phyloP scores from a whole-genome alignment of 1,140 invertebrate genomes.

The Druon quercuslanigerum region DNA sequence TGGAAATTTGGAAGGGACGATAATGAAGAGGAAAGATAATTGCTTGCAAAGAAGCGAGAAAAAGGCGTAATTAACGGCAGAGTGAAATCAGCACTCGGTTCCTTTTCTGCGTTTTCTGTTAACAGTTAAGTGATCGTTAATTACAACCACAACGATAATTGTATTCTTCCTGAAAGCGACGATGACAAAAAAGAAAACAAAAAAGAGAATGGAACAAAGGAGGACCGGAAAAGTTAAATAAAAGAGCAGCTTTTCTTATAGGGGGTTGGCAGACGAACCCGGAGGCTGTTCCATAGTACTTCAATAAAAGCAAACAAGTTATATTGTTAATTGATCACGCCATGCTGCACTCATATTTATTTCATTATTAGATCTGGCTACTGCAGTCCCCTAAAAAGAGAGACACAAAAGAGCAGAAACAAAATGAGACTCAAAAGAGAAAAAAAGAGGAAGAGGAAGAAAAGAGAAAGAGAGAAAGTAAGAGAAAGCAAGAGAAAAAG shows the following conservation, averaged over 20 bases:
- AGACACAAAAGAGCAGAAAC: neutral
- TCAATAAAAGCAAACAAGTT: slow-evolving; percentile 17
- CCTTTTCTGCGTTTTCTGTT: neutral
- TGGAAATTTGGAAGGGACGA: no score
- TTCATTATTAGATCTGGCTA: slow-evolving; percentile 18
- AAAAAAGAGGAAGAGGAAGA: neutral
- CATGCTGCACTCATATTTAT: slow-evolving; percentile 17
- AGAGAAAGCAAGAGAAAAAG: neutral
- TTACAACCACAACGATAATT: slow-evolving; percentile 10
- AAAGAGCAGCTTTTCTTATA: neutral
- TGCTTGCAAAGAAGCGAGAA: neutral
- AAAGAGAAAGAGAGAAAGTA: neutral
- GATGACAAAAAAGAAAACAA: neutral
- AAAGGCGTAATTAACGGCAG: neutral
- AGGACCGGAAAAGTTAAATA: neutral
- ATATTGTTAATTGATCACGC: slow-evolving; percentile 28
- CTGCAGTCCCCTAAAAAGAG: neutral
- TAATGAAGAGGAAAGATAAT: no score
- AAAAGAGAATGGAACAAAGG: neutral
- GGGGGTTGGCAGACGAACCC: neutral
- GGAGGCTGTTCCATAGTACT: neutral
- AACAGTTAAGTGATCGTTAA: slow-evolving; percentile 16
- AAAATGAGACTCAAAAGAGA: neutral
- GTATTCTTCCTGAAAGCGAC: neutral
- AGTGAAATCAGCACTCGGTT: neutral